A percentile compares a stretch with the other conserved stretches of the same genome.
Conservation (phyloP, 2,797 vertebrate genomes). For the Fringilla coelebs region DNA sequence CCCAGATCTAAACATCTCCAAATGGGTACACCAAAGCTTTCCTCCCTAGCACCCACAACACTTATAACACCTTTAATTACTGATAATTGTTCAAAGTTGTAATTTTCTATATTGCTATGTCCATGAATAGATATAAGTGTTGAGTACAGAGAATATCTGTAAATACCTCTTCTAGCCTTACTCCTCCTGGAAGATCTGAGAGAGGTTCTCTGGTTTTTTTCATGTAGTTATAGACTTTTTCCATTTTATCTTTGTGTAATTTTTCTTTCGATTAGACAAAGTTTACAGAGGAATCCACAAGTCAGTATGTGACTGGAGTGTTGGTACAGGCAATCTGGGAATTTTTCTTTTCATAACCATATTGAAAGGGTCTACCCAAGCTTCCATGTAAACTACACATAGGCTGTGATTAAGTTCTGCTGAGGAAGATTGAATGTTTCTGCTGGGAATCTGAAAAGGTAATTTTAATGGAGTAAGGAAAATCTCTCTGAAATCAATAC, state of each 20-base stretch:
- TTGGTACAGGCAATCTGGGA: background rate
- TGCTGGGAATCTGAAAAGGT: slow-evolving; percentile 5
- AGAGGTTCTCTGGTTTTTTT: background rate
- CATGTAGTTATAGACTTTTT: background rate
- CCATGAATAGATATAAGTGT: background rate
- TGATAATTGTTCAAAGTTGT: background rate
- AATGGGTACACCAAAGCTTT: background rate
- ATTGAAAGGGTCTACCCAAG: background rate
- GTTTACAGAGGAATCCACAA: background rate
- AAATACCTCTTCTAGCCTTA: background rate
- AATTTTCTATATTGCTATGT: background rate
- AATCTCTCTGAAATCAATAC: slow-evolving; percentile 38
- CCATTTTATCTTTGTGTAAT: background rate
- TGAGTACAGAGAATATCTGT: background rate
- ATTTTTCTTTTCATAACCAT: background rate
- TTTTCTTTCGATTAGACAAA: background rate
- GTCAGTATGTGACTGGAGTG: background rate
- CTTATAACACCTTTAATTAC: background rate
- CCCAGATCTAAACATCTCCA: background rate
- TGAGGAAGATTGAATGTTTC: background rate
- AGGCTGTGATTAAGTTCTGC: background rate
- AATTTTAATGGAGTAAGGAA: background rate
- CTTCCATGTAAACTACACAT: background rate
- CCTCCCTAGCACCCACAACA: background rate
- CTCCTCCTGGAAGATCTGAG: background rate